Conservation (phyloP, 2,113 vertebrate species). For the Grammomys dolichurus region DNA sequence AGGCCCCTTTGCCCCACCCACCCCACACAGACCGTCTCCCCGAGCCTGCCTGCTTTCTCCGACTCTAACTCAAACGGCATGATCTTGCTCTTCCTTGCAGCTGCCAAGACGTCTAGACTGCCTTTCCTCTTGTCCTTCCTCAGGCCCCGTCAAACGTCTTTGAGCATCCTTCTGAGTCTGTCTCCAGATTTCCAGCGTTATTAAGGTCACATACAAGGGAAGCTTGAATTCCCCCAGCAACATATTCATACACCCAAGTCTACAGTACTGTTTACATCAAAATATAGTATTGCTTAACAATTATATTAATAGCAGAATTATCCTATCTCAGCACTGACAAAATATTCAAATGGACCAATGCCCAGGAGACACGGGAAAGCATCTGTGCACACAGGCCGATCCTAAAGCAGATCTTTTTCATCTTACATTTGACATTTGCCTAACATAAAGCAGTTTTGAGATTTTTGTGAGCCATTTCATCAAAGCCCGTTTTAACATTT, state of each 20-base stretch:
- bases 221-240: background rate
- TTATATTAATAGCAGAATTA: background rate
- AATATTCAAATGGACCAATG: background rate
- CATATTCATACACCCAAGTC: background rate
- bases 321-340: background rate
- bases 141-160: background rate
- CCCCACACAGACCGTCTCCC: background rate
- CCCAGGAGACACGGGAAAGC: background rate
- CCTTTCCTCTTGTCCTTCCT: background rate
- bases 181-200: background rate
- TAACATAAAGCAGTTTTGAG: background rate
- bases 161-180: background rate
- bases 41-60: background rate
- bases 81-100: background rate
- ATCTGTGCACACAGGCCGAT: background rate
- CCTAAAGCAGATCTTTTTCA: background rate
- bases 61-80: background rate
- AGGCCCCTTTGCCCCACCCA: background rate
- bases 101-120: background rate
- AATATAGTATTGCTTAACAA: no score
- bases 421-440: background rate
- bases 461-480: background rate
- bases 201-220: background rate
- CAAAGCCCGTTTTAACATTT: background rate
- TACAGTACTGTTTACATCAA: background rate